Conservation (phyloP, 2,113 vertebrate genomes). For the Macroglossus sobrinus region DNA sequence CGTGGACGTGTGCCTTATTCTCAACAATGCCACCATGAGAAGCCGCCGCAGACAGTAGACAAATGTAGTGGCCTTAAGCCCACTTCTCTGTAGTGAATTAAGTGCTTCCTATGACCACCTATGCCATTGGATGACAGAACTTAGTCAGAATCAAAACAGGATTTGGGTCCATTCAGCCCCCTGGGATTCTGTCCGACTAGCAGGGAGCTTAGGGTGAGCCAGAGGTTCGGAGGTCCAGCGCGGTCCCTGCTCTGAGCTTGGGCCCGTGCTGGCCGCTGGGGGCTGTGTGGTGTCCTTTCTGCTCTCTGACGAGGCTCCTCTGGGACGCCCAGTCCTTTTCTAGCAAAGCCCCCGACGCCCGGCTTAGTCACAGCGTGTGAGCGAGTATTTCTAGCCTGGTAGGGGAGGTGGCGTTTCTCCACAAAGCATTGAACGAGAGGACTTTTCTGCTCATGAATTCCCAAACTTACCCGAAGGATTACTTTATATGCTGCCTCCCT, state of each 20-base stretch:
- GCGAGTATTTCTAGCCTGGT: neutral
- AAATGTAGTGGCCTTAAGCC: neutral
- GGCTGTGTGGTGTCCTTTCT: no score
- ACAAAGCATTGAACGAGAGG: neutral
- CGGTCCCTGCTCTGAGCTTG: neutral
- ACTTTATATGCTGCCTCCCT: neutral
- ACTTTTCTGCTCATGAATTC: neutral
- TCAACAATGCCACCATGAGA: accelerated
- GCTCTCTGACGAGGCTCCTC: neutral
- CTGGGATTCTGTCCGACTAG: neutral
- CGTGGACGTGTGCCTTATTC: accelerated
- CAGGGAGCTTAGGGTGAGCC: neutral
- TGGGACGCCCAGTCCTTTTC: neutral
- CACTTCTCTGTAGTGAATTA: neutral
- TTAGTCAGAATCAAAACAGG: neutral
- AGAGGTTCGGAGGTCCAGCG: accelerated
- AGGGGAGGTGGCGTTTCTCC: neutral
- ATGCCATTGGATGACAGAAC: neutral
- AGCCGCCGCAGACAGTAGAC: neutral
- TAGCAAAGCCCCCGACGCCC: neutral
- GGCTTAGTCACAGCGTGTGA: accelerated
- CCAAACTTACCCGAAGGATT: neutral
- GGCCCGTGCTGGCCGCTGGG: neutral
- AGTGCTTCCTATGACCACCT: neutral
- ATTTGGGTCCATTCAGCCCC: neutral